Base-by-base conservation (phyloP, 2,888 invertebrate genomes). In the Nudaria mundana region DNA sequence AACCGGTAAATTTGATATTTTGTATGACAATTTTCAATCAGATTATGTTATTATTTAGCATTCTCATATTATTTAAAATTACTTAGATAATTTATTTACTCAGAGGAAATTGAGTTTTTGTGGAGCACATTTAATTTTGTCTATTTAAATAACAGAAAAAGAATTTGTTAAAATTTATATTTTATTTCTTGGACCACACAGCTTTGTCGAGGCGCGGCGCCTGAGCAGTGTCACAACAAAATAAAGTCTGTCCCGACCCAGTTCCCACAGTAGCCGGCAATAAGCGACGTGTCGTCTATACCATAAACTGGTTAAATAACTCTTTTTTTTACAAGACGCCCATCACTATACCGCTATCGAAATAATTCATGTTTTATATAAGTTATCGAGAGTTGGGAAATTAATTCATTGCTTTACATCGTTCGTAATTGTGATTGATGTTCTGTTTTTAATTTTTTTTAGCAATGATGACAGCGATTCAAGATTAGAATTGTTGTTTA, bases 191-290 rank as follows among this genome's bases (percentile, higher is more conserved):
- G 47, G 5, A 60, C 72, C 74, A 67, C 39, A 44, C 60, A 41
- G 15, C 33, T 48, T 54, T 63, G 59, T 60, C 63, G 53, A 44
- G 52, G 49, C 50, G 55, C 70, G 84, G 84, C 84, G 85, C 82
- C 78, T 71, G 68, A 55, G 52, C 51, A 63, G 67, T 76, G 79
- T 82, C 80, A 81, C 78, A 81, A 80, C 74, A 74, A 71, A 74
- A 71, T 65, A 69, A 71, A 71, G 67, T 56, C 62, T 62, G 62
- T 60, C 56, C 70, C 77, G 72, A 65, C 81, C 78, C 72, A 81
- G 79, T 87, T 86, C 86, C 76, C 87, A 86, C 84, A 79, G 77
- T 63, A 71, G 74, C 74, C 59, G 58, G 60, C 62, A 57, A 48
- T 56, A 51, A 52, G 55, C 32, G 24, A 52, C 40, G 58, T 55